These are phyloP conservation scores for Drosophila ogumai DNA, from an alignment of 1,140 invertebrate genomes.

Conservation along the genomic window DNA sequence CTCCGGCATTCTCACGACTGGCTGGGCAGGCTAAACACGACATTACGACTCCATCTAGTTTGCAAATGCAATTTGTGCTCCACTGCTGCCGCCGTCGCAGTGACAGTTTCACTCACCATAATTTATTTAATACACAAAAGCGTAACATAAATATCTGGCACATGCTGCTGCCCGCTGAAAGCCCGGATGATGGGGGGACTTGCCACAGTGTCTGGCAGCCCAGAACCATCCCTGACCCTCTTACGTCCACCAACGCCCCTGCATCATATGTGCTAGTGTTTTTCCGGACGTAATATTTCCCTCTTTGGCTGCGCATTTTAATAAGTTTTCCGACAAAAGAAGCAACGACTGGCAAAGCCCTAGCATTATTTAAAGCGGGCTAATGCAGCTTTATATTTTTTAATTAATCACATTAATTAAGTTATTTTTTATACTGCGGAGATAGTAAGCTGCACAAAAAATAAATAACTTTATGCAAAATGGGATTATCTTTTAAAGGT, in stretches of 20 bases:
- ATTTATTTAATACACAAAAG: constrained; percentile 60
- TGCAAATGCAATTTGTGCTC: constrained; percentile 64
- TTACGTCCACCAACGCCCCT: no score
- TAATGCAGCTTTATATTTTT: constrained; percentile 11
- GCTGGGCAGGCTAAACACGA: constrained; percentile 36
- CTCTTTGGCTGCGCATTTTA: constrained; percentile 53
- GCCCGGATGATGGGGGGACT: constrained; percentile 14
- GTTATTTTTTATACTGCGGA: neutral
- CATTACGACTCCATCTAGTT: constrained; percentile 43
- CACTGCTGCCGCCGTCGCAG: constrained; percentile 16
- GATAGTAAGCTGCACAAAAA: neutral
- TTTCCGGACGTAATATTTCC: constrained; percentile 35
- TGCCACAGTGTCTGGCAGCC: constrained; percentile 10
- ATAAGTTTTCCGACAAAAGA: constrained; percentile 38
- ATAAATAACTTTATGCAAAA: no score
- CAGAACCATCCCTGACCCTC: neutral
- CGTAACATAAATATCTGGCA: constrained; percentile 37
- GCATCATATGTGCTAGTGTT: constrained; percentile 25
- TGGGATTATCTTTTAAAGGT: neutral
- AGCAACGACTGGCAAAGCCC: neutral
- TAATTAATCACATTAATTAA: constrained; percentile 10
- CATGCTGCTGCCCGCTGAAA: constrained; percentile 42
- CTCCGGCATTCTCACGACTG: constrained; percentile 18
- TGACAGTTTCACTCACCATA: constrained; percentile 32
- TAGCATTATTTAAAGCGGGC: neutral